Evolutionary conservation across 1,140 invertebrate genomes (phyloP).

Genomic region (Luehdorfia chinensis): DNA sequence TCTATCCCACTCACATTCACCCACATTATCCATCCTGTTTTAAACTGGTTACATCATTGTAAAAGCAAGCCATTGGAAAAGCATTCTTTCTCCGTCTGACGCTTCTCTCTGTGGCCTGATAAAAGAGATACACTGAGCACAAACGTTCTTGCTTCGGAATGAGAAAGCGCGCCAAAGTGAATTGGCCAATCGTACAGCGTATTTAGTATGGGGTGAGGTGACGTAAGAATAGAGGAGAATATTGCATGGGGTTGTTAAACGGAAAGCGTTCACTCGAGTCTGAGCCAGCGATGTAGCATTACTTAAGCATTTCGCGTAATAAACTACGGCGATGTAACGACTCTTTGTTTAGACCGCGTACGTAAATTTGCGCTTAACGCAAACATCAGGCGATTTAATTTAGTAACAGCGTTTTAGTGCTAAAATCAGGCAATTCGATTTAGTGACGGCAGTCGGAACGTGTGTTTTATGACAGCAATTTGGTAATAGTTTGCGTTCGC

Average conservation of each 20-base stretch:
- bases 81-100: conserved; percentile 48
- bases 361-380: conserved; percentile 46
- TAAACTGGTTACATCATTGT: conserved; percentile 64
- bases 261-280: conserved; percentile 62
- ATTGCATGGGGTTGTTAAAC: conserved; percentile 61
- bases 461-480: conserved; percentile 67
- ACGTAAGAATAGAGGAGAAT: conserved; percentile 54
- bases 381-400: conserved; percentile 42
- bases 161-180: conserved; percentile 71
- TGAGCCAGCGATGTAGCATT: conserved; percentile 47
- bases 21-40: conserved; percentile 39
- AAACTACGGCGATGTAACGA: too few relatives aligned
- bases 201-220: conserved; percentile 69
- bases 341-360: conserved; percentile 63
- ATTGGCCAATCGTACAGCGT: conserved; percentile 45
- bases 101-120: conserved; percentile 25
- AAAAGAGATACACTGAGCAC: conserved; percentile 40
- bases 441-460: conserved; percentile 47
- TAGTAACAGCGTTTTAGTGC: conserved; percentile 46
- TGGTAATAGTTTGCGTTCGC: conserved; percentile 55
- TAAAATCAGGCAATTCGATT: conserved; percentile 42
- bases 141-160: conserved; percentile 39
- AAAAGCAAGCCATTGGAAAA: conserved; percentile 38
- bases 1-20: conserved; percentile 27
- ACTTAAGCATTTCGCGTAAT: conserved; percentile 41